A percentile compares a stretch with the other conserved stretches of the same genome.
These are phyloP conservation scores for Blastobasis lacticolella DNA, from an alignment of 2,888 invertebrate genomes.

Conservation along the genomic window DNA sequence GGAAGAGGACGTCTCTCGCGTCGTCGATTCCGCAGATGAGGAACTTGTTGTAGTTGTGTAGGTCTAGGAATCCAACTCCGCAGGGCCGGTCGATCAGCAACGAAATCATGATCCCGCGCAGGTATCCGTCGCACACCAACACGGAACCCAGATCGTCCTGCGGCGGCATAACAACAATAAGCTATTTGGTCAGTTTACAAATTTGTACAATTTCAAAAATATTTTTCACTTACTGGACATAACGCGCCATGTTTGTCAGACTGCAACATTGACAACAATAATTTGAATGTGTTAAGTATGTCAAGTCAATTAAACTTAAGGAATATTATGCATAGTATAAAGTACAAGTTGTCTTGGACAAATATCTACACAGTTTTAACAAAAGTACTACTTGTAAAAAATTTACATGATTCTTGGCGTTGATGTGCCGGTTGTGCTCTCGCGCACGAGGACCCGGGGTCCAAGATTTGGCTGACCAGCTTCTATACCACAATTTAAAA, in stretches of 20 bases:
- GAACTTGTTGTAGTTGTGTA: conserved; percentile 43
- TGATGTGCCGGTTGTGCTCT: too few relatives aligned
- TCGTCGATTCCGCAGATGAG: conserved; percentile 60
- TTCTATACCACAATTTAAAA: not conserved
- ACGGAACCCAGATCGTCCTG: conserved; percentile 59
- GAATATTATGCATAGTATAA: too few relatives aligned
- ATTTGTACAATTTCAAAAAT: not conserved
- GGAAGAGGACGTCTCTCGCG: conserved; percentile 47
- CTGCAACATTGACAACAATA: conserved; percentile 22
- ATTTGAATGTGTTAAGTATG: too few relatives aligned
- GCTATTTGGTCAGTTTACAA: not conserved
- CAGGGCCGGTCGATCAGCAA: conserved; percentile 56
- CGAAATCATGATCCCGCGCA: conserved; percentile 53
- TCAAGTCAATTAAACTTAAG: too few relatives aligned
- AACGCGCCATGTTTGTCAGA: conserved; percentile 46
- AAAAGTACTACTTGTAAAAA: too few relatives aligned
- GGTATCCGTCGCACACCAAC: conserved; percentile 47
- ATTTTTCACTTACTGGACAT: conserved; percentile 50
- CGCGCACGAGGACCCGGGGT: too few relatives aligned
- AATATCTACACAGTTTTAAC: too few relatives aligned
- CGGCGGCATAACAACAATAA: not conserved
- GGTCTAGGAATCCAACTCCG: conserved; percentile 52
- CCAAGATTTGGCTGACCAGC: too few relatives aligned
- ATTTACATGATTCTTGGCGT: too few relatives aligned
- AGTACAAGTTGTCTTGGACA: too few relatives aligned